Evolutionary conservation across 2,888 invertebrate species (phyloP), one percentile per base, ranked within the genome.

Genomic region (Leptopilina myrica): DNA sequence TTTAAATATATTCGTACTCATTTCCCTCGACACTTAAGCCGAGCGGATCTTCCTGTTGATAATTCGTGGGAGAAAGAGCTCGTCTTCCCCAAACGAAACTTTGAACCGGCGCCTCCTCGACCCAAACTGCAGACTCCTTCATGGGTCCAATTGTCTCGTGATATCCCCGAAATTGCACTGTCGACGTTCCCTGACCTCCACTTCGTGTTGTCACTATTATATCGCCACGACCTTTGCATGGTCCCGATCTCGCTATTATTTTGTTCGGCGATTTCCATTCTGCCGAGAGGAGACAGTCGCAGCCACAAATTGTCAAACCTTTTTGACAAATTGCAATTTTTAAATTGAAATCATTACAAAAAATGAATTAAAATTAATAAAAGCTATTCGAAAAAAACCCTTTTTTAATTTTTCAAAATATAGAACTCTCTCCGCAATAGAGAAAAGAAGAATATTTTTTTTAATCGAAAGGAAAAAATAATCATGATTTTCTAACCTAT

Each of bases 251-350:
- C 0, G 99, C 99, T 76, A 98, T 95, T 83, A 99, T 98, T 93
- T 99, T 99, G 90, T 98, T 99, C 53, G 96, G 94, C 1, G 98
- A 98, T 90, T 98, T 98, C 99, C 99, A 99, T 93, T 99, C 99
- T 0, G 98, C 98, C 14, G 98, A 97, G 78, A 99, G 92, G 49
- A 98, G 92, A 89, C 99, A 99, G 90, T 99, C 99, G 85, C 97
- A 96, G 0, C 97, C 98, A 92, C 99, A 99, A 87, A 99, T 99
- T 88, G 96, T 96, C 9, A 99, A 92, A 78, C 97, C 98, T 98
- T 59, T 15, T 20, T 20, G 20, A 20, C 20, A 20, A 20, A 20
- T 20, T 20, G 20, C 20, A 20, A 20, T 20, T 20, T 20, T 20
- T 0, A 20, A 20, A 20, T 20, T 20, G 5, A 62, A 62, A n/a